A percentile compares a stretch with the other conserved stretches of the same genome.
phyloP scores from a whole-genome alignment of 1,140 invertebrate genomes.

The Hermetia illucens region DNA sequence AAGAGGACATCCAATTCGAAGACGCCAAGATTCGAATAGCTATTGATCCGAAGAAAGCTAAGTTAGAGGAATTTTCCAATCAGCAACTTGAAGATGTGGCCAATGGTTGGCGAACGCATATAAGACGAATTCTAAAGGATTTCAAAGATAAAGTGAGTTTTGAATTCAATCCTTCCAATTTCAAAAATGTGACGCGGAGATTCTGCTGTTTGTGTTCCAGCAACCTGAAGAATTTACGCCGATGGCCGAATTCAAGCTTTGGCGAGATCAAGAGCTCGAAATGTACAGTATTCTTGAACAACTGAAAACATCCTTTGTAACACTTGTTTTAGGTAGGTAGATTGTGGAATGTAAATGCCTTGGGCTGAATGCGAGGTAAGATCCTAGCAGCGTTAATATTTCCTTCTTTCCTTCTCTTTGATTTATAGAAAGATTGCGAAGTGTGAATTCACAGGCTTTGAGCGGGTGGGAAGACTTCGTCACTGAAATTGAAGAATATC shows the following conservation, averaged over 20 bases:
- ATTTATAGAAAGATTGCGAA: conserved; percentile 35
- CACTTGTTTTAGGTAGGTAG: conserved; percentile 35
- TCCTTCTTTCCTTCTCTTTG: conserved; percentile 11
- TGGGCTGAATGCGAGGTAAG: neutral
- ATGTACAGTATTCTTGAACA: conserved; percentile 67
- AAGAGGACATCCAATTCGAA: conserved; percentile 31
- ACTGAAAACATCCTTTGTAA: conserved; percentile 52
- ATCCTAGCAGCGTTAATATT: conserved; percentile 6
- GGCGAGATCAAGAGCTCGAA: conserved; percentile 61
- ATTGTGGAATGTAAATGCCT: neutral
- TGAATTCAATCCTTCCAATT: neutral
- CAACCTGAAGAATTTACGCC: conserved; percentile 53
- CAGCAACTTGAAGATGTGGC: conserved; percentile 45
- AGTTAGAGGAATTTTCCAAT: conserved; percentile 35
- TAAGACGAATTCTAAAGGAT: conserved; percentile 37
- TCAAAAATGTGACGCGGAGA: neutral
- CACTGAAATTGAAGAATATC: conserved; percentile 48
- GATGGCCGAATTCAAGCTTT: conserved; percentile 67
- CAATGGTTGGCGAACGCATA: conserved; percentile 46
- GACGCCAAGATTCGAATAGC: conserved; percentile 34
- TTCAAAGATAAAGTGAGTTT: conserved; percentile 39
- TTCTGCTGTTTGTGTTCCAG: no score
- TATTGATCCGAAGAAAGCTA: conserved; percentile 31
- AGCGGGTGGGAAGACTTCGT: conserved; percentile 37
- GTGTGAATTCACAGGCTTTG: conserved; percentile 32